Conservation (phyloP, 2,797 vertebrate species). For the Pangasius larnaudii region DNA sequence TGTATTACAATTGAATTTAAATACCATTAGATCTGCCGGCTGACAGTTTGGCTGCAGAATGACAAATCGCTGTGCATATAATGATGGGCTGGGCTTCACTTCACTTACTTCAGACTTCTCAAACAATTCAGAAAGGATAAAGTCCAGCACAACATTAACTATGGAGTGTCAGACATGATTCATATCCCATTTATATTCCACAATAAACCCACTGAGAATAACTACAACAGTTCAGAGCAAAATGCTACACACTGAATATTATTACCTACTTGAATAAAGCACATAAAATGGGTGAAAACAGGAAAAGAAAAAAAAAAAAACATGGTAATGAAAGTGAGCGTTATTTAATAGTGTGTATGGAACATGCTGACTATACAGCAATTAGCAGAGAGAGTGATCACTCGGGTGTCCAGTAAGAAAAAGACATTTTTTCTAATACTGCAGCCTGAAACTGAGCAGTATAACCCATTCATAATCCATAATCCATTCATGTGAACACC, state of each 20-base stretch:
- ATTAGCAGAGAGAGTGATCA: neutral
- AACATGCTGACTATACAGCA: neutral
- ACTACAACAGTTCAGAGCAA: slow-evolving; percentile 19
- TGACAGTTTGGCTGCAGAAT: slow-evolving; percentile 66
- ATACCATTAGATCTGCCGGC: slow-evolving; percentile 70
- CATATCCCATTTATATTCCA: slow-evolving; percentile 45
- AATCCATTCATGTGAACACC: neutral
- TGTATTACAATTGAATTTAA: slow-evolving; percentile 73
- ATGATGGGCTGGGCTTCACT: slow-evolving; percentile 59
- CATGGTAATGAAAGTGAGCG: neutral
- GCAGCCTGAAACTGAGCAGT: neutral
- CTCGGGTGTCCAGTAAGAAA: neutral
- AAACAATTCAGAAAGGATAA: slow-evolving; percentile 53
- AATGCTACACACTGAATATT: slow-evolving; percentile 11
- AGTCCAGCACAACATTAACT: slow-evolving; percentile 46
- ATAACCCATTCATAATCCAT: neutral
- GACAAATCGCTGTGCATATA: slow-evolving; percentile 67
- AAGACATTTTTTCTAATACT: neutral
- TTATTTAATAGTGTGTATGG: neutral
- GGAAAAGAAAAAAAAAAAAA: neutral
- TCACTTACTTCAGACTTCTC: slow-evolving; percentile 60
- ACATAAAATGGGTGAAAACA: neutral
- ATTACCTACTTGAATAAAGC: neutral
- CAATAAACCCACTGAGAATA: slow-evolving; percentile 39
- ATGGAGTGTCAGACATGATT: slow-evolving; percentile 42